Conservation (phyloP, 2,888 invertebrate genomes). For the Linnaemya tessellans region DNA sequence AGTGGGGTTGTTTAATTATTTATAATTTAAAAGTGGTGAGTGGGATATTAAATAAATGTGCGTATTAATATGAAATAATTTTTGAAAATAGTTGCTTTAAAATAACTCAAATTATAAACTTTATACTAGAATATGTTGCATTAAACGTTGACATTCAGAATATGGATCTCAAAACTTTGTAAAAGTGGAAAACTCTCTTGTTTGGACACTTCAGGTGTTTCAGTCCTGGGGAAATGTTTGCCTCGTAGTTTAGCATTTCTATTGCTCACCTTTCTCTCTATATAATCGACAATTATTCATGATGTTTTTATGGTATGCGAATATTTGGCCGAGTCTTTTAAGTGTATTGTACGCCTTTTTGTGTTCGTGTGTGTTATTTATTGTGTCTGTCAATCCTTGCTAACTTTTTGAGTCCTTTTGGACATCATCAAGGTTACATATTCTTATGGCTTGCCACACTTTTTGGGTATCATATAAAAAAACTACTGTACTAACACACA, state of each 20-base stretch:
- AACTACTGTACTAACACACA: neutral
- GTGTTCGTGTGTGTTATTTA: neutral
- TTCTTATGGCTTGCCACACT: slow-evolving; percentile 48
- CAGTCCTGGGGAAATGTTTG: neutral
- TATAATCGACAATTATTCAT: slow-evolving; percentile 30
- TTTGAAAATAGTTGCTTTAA: no score
- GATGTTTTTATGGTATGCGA: slow-evolving; percentile 1
- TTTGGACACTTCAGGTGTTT: no score
- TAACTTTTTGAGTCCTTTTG: slow-evolving; percentile 47
- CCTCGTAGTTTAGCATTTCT: slow-evolving; percentile 11
- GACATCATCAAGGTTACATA: slow-evolving; percentile 63
- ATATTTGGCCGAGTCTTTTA: neutral
- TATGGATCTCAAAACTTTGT: no score
- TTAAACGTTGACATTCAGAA: no score
- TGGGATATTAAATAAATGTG: no score
- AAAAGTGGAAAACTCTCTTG: no score
- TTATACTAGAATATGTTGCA: no score
- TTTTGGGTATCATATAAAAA: slow-evolving; percentile 9
- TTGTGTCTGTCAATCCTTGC: slow-evolving; percentile 43
- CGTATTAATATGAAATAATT: no score
- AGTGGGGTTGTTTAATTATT: no score
- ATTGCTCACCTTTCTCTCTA: slow-evolving; percentile 14
- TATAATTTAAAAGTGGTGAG: no score
- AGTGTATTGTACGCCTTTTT: neutral
- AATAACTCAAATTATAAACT: no score